Evolutionary conservation across 2,113 vertebrate genomes (phyloP).

Genomic region (Buteo buteo): DNA sequence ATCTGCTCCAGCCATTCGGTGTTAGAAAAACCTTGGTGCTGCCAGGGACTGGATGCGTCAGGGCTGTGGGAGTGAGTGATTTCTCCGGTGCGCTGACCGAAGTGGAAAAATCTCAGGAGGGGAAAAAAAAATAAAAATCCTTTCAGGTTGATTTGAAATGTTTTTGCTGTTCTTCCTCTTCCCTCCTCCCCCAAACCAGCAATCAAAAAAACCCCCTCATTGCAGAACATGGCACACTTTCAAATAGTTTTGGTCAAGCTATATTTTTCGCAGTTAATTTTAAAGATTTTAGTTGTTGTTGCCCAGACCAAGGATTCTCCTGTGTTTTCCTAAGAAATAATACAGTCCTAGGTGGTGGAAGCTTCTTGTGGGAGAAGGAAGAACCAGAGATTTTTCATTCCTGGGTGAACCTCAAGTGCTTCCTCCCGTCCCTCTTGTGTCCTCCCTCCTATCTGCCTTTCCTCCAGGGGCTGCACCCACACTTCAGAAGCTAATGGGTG

Average conservation of each 20-base stretch:
- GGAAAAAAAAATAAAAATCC: too few relatives aligned
- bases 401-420: background rate
- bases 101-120: background rate
- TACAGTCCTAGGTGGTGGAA: background rate
- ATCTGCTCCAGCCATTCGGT: background rate
- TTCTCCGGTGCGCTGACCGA: fast-evolving
- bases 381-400: background rate
- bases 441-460: background rate
- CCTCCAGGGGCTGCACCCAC: background rate
- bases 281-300: background rate
- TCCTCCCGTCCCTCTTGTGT: background rate
- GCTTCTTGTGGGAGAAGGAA: background rate
- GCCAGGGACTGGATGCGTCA: background rate
- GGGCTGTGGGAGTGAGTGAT: background rate
- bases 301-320: background rate
- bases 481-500: background rate
- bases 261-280: background rate
- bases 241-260: background rate
- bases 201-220: background rate
- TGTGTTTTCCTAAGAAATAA: background rate
- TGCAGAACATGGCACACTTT: background rate
- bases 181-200: background rate
- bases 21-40: background rate
- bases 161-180: constrained; percentile 1
- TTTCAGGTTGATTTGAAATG: background rate